Conservation (phyloP, 2,113 vertebrate genomes). For the Microcebus griseorufus region DNA sequence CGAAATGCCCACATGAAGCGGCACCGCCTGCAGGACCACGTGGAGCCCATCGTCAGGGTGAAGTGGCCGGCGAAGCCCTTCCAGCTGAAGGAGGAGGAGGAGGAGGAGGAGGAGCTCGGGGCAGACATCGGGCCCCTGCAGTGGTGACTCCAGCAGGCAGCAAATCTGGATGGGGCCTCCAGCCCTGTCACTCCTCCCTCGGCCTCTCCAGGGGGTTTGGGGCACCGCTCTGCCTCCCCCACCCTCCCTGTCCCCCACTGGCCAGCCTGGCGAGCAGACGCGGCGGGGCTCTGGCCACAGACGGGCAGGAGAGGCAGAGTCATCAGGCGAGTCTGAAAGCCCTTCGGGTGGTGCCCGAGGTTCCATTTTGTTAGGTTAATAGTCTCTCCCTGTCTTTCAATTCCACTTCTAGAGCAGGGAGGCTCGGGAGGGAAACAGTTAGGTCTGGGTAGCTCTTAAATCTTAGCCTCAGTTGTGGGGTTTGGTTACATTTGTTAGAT, state of each 20-base stretch:
- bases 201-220: neutral
- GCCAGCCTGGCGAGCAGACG: neutral
- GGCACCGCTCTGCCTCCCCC: neutral
- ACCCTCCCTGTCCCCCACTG: neutral
- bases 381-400: neutral
- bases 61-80: slow-evolving; percentile 68
- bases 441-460: neutral
- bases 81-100: slow-evolving; percentile 65
- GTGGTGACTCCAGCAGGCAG: slow-evolving; percentile 61
- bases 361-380: neutral
- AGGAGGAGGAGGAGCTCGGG: slow-evolving; percentile 69
- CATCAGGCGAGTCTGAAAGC: neutral
- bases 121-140: slow-evolving; percentile 60
- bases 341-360: neutral
- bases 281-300: neutral
- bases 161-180: neutral
- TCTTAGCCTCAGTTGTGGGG: neutral
- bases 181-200: neutral
- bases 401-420: neutral
- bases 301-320: neutral
- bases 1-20: slow-evolving; percentile 86
- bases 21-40: slow-evolving; percentile 82
- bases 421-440: neutral
- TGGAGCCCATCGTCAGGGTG: slow-evolving; percentile 52
- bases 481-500: slow-evolving; percentile 44